phyloP scores from a whole-genome alignment of 2,888 invertebrate species.

The Pyrgus malvae region DNA sequence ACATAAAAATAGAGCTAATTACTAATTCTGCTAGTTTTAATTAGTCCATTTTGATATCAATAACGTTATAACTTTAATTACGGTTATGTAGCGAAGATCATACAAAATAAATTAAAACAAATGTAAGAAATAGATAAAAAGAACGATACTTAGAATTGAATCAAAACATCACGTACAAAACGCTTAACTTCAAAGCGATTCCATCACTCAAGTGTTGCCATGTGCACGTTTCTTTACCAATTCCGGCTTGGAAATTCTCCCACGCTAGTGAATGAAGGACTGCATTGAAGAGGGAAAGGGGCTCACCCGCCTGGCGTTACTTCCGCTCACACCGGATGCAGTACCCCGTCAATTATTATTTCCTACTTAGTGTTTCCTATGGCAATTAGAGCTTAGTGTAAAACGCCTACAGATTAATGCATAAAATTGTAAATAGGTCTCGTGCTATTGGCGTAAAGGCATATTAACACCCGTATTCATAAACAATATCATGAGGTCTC shows the following conservation, averaged over 20 bases:
- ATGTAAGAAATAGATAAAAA: too few relatives aligned
- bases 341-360: conserved; percentile 76
- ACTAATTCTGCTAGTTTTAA: too few relatives aligned
- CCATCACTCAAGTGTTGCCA: background rate
- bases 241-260: conserved; percentile 53
- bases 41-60: too few relatives aligned
- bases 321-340: conserved; percentile 66
- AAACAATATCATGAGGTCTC: too few relatives aligned
- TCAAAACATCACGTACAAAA: too few relatives aligned
- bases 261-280: conserved; percentile 68
- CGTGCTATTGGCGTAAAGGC: too few relatives aligned
- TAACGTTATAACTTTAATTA: too few relatives aligned
- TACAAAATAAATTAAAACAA: too few relatives aligned
- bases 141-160: too few relatives aligned
- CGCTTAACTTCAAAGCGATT: background rate
- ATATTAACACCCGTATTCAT: too few relatives aligned
- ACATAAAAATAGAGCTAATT: too few relatives aligned
- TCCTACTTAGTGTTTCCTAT: conserved; percentile 72
- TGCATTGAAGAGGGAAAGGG: conserved; percentile 60
- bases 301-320: conserved; percentile 72
- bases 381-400: conserved; percentile 11
- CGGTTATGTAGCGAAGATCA: too few relatives aligned
- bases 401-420: background rate
- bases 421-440: background rate
- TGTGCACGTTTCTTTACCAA: conserved; percentile 16